Evolutionary conservation across 2,113 vertebrate genomes (phyloP).

Genomic region (Platichthys flesus): DNA sequence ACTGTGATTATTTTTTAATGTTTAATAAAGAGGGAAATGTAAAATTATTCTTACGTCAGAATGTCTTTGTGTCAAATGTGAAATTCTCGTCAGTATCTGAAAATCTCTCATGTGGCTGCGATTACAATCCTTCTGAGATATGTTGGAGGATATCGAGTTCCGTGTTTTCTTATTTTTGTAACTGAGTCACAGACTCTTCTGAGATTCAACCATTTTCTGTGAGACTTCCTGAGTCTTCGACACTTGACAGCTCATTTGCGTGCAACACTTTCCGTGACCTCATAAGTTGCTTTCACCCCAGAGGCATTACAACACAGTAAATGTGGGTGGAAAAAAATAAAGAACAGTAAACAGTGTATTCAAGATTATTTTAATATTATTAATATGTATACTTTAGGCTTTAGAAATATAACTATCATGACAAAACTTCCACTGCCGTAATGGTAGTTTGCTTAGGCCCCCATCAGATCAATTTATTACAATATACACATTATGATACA

Average conservation of each 20-base stretch:
- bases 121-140: background rate
- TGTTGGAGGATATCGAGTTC: background rate
- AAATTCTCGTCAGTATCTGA: background rate
- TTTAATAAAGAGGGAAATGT: background rate
- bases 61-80: background rate
- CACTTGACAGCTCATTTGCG: slow-evolving; percentile 19
- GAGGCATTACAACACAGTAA: slow-evolving; percentile 48
- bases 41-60: background rate
- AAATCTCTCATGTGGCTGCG: background rate
- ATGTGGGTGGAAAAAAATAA: slow-evolving; percentile 67
- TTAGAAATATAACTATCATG: slow-evolving; percentile 95
- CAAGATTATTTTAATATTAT: slow-evolving; percentile 93
- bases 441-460: slow-evolving; percentile 84
- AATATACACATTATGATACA: slow-evolving; percentile 91
- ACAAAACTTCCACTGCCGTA: slow-evolving; percentile 88
- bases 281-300: slow-evolving; percentile 15
- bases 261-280: slow-evolving; percentile 9
- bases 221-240: slow-evolving; percentile 56
- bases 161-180: background rate
- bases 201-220: slow-evolving; percentile 1
- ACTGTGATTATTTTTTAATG: slow-evolving; percentile 22
- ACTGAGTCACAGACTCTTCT: background rate
- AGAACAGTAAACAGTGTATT: slow-evolving; percentile 84
- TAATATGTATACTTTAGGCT: slow-evolving; percentile 89
- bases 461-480: slow-evolving; percentile 84